Conservation (phyloP, 2,113 vertebrate species). For the Uria aalge region DNA sequence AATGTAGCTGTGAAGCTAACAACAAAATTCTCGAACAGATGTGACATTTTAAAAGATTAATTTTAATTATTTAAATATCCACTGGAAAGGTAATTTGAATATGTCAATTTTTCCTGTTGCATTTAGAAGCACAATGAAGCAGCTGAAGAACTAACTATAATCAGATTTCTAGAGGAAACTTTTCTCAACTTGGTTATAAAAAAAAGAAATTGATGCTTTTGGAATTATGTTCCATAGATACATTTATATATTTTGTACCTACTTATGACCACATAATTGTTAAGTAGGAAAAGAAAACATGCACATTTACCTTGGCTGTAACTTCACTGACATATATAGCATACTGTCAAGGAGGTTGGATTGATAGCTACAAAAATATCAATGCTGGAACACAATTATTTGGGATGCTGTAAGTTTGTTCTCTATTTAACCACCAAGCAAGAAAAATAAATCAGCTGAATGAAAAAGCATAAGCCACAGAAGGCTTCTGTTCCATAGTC, state of each 20-base stretch:
- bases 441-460: not conserved
- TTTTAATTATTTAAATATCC: constrained; percentile 43
- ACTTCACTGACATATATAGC: not conserved
- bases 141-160: not conserved
- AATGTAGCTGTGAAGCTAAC: not conserved
- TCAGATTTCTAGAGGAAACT: not conserved
- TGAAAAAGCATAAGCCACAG: not conserved
- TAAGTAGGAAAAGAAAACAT: not conserved
- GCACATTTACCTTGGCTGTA: not conserved
- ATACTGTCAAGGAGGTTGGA: not conserved
- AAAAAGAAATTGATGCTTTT: not conserved
- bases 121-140: not conserved
- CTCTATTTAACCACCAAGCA: not conserved
- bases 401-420: not conserved
- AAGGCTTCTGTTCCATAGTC: not conserved
- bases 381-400: not conserved
- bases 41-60: constrained; percentile 9
- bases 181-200: not conserved
- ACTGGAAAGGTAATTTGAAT: constrained; percentile 1
- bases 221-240: not conserved
- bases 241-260: not conserved
- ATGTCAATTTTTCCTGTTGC: not conserved
- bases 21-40: constrained; percentile 7
- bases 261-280: not conserved
- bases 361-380: not conserved